Base-by-base conservation (phyloP, 53 echinoderm and acorn worm genomes). In the Zoroaster sp. region DNA sequence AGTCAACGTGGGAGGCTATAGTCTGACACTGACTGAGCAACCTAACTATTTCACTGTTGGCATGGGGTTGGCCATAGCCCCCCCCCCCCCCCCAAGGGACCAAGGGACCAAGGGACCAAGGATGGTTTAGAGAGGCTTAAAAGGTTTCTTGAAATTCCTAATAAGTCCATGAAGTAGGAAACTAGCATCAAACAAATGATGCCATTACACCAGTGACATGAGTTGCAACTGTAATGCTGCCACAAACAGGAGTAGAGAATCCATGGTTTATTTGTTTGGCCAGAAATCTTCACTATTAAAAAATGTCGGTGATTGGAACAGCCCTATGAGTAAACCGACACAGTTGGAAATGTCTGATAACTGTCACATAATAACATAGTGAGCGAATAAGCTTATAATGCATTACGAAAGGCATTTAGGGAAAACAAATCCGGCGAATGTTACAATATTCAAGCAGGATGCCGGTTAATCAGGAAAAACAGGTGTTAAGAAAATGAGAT, bases 401-500 rank as follows among this genome's bases (percentile, higher is more conserved):
- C 34, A 35, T 36, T n/a, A 5, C 38, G 80, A 65, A 66, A 80
- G 53, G 63, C 40, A 38, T 65, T 80, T 12, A 31, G 39, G n/a
- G 63, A 28, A 20, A 53, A 28, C 30, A 81, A 42, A 81, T 81
- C 69, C 44, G 15, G 42, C 33, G 68, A 55, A 81, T 68, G 66
- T 66, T 67, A 37, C 25, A 80, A 81, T 25, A 25, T 23, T 28
- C 63, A 59, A 28, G 63, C 81, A 32, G 81, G 81, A 81, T 81
- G 69, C 66, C 34, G 21, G 32, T 59, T 40, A 65, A 80, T 66
- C 66, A 41, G 66, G 66, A 31, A 10, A 14, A 66, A 43, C 81
- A 81, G 81, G 81, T 81, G 81, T 81, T 42, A 42, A 40, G 66
- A 66, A 34, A 80, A 81, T 31, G 66, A 81, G 12, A 39, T 40